Evolutionary conservation across 1,140 invertebrate genomes (phyloP), one percentile per base, ranked within the genome.

Genomic region (Cydia amplana): DNA sequence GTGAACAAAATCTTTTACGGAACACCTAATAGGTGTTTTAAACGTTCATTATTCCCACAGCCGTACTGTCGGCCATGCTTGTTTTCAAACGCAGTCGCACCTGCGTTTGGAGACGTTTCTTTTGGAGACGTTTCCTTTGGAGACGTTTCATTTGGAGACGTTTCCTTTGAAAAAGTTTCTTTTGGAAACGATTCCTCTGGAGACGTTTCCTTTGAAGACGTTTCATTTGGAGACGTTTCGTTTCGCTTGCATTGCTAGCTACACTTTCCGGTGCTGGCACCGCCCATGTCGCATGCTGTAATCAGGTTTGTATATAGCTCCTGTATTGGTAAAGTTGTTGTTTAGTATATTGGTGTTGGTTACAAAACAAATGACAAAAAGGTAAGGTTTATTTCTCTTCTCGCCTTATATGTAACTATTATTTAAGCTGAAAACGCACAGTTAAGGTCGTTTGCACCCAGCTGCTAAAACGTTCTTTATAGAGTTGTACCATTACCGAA

Each of bases 221-320:
- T n/a, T n/a, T n/a, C n/a, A n/a, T 60, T 60, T 60, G 49, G 3
- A n/a, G 7, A 23, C n/a, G n/a, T 23, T 60, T 23, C 51, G 55
- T 23, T 55, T 23, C 55, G 55, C 55, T 60, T 60, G 18, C 20
- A 20, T 60, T 60, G 55, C 55, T 49, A 14, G 46, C 46, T 51
- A 51, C 49, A 60, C 20, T 60, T 60, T 60, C 55, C 20, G 20
- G 55, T 20, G 55, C 6, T 51, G 49, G 49, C 49, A 51, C 49
- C 49, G 49, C 55, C 18, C n/a, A 18, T 18, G 55, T 60, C 51
- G 55, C 55, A 60, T 60, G 55, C 55, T 55, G 18, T 55, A 55
- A 14, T 16, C 51, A 60, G 55, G 55, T 60, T 60, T 60, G 55
- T 60, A 60, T 55, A 55, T 55, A 46, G 43, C 49, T 51, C 6